A percentile compares a stretch with the other conserved stretches of the same genome.
These are phyloP conservation scores for Paraescarpia echinospica DNA, from an alignment of 1,140 invertebrate species.

Conservation along the genomic window DNA sequence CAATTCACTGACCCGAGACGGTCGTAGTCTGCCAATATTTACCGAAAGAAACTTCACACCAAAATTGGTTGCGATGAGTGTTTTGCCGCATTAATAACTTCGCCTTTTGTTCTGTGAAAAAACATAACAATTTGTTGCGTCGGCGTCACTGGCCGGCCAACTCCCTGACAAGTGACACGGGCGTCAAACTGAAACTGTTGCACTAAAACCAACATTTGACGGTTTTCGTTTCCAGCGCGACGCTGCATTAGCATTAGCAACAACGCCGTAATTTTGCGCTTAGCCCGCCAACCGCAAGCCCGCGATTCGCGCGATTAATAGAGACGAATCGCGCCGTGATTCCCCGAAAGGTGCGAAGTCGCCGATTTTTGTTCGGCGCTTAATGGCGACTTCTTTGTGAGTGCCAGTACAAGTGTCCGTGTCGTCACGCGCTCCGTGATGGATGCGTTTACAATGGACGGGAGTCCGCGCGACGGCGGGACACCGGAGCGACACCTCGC, in stretches of 20 bases:
- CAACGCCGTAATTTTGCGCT: neutral
- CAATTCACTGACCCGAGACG: too few relatives aligned
- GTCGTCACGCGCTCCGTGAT: neutral
- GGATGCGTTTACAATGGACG: neutral
- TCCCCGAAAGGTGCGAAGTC: neutral
- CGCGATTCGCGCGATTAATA: neutral
- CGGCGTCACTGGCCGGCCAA: neutral
- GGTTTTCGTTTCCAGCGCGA: neutral
- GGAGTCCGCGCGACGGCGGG: too few relatives aligned
- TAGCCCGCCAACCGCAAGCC: neutral
- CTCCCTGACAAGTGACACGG: neutral
- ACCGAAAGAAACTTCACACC: neutral
- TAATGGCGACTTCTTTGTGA: neutral
- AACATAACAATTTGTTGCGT: neutral
- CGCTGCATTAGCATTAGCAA: neutral
- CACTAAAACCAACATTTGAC: slow-evolving; percentile 1
- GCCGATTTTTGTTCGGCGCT: neutral
- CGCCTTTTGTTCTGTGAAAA: neutral
- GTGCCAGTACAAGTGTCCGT: neutral
- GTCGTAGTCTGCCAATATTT: neutral
- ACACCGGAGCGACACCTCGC: neutral
- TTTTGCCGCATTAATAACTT: neutral
- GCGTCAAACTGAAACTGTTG: neutral
- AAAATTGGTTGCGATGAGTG: neutral
- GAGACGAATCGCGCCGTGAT: neutral